Percentiles rank a stretch among this genome's conserved stretches.
Evolutionary conservation across 2,113 vertebrate genomes (phyloP).

Genomic region (Polypterus senegalus): DNA sequence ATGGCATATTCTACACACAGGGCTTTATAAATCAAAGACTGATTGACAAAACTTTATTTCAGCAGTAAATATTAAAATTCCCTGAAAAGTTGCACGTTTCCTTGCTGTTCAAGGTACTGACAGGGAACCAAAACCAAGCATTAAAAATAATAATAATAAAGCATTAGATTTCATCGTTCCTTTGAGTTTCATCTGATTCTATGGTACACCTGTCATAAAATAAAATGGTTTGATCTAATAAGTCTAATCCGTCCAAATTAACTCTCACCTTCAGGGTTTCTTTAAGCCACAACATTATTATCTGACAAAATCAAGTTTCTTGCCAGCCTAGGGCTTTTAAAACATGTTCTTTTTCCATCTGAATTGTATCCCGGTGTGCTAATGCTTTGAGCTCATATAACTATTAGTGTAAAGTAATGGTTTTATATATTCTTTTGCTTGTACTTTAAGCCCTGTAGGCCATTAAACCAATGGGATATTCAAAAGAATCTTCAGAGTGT

Average conservation of each 20-base stretch:
- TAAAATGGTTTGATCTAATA: constrained; percentile 8
- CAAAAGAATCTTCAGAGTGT: too few relatives aligned
- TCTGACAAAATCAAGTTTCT: constrained; percentile 12
- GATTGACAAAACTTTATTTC: too few relatives aligned
- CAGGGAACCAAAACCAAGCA: too few relatives aligned
- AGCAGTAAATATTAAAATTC: too few relatives aligned
- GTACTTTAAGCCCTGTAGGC: background rate
- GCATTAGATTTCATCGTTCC: too few relatives aligned
- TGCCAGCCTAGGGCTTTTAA: constrained; percentile 5
- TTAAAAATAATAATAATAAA: too few relatives aligned
- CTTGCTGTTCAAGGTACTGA: too few relatives aligned
- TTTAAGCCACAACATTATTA: constrained; percentile 9
- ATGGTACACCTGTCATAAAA: constrained; percentile 11
- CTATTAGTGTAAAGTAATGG: constrained; percentile 4
- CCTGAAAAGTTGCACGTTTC: too few relatives aligned
- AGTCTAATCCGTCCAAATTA: constrained; percentile 19
- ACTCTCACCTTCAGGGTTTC: constrained; percentile 14
- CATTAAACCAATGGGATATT: too few relatives aligned
- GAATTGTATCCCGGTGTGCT: constrained; percentile 8
- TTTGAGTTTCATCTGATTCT: background rate
- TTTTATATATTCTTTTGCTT: background rate
- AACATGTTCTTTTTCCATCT: constrained; percentile 2
- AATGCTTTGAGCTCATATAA: constrained; percentile 16
- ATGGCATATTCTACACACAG: too few relatives aligned
- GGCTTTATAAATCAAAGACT: too few relatives aligned